Conservation (phyloP, 2,888 invertebrate genomes). For the Cheilosia soror region DNA sequence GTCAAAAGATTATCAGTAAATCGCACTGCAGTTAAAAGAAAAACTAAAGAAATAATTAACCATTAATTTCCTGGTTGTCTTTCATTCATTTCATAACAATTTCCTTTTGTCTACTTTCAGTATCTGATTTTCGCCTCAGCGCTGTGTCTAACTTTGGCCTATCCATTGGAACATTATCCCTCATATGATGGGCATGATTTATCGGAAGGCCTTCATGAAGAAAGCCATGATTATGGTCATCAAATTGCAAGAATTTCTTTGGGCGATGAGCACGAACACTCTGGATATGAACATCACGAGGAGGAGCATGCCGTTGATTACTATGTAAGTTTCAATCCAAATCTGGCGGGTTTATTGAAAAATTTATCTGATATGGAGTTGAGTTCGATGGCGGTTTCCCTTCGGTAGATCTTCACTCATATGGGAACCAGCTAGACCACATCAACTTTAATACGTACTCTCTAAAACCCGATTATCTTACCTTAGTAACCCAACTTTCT, state of each 20-base stretch:
- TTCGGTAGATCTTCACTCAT: no score
- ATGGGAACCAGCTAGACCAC: no score
- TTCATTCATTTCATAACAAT: not conserved
- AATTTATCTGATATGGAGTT: not conserved
- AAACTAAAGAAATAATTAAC: not conserved
- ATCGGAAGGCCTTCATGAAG: constrained; percentile 78
- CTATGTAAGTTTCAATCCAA: constrained; percentile 85
- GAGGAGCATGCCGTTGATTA: constrained; percentile 86
- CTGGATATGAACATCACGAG: constrained; percentile 77
- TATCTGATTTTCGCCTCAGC: constrained; percentile 83
- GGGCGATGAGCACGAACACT: constrained; percentile 78
- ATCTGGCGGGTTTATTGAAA: not conserved
- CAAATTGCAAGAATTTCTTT: constrained; percentile 81
- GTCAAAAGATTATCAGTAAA: not conserved
- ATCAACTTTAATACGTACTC: no score
- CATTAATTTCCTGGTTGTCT: constrained; percentile 22
- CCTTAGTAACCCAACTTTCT: not conserved
- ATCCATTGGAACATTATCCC: constrained; percentile 82
- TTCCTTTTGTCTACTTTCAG: constrained; percentile 76
- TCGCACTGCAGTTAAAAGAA: not conserved
- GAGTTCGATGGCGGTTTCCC: not conserved
- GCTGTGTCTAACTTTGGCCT: constrained; percentile 82
- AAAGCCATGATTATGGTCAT: constrained; percentile 79
- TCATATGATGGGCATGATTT: constrained; percentile 79
- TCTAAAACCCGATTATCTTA: not conserved